phyloP scores from a whole-genome alignment of 2,797 vertebrate genomes.

The Onychomys torridus region DNA sequence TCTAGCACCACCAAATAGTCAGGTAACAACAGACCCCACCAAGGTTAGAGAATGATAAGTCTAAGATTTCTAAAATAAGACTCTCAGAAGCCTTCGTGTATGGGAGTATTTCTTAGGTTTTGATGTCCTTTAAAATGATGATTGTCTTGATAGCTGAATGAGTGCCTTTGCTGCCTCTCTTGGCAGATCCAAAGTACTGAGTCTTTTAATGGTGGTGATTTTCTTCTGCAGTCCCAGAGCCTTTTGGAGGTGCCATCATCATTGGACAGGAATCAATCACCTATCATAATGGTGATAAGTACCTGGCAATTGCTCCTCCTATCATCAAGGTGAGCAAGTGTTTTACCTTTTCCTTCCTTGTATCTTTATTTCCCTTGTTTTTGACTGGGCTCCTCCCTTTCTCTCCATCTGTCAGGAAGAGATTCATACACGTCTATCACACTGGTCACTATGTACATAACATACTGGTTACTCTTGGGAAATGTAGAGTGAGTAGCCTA shows the following conservation, averaged over 20 bases:
- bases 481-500: background rate
- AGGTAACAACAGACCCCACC: background rate
- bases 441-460: fast-evolving
- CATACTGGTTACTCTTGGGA: background rate
- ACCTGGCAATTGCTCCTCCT: slow-evolving; percentile 97
- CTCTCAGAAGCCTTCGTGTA: background rate
- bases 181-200: background rate
- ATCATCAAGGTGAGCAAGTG: slow-evolving; percentile 96
- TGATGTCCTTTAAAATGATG: background rate
- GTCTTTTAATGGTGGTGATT: background rate
- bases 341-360: background rate
- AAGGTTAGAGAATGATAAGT: background rate
- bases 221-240: slow-evolving; percentile 93
- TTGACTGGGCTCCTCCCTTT: background rate
- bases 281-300: slow-evolving; percentile 99
- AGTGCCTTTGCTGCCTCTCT: background rate
- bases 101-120: background rate
- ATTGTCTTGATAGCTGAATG: background rate
- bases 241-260: slow-evolving; percentile 98
- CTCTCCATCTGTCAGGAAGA: background rate
- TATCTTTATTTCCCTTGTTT: background rate
- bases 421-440: background rate
- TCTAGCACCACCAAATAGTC: background rate
- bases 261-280: slow-evolving; percentile 99
- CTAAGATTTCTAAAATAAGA: background rate